These are phyloP conservation scores for Amphiprion ocellaris DNA, from an alignment of 2,113 vertebrate species.

Conservation along the genomic window DNA sequence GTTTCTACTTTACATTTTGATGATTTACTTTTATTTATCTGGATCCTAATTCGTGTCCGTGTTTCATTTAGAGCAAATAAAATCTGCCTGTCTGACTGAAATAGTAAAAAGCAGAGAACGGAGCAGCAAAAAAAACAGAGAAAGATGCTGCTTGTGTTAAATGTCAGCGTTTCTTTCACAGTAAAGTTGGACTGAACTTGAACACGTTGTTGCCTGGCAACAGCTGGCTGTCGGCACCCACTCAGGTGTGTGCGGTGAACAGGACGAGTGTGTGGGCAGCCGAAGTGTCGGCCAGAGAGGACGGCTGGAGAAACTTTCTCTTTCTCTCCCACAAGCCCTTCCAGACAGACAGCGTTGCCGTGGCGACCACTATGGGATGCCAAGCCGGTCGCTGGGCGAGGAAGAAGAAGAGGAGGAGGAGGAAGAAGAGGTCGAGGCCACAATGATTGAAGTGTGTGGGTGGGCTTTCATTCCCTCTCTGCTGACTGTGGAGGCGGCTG, in stretches of 20 bases:
- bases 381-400: conserved; percentile 62
- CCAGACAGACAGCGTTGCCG: conserved; percentile 70
- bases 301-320: conserved; percentile 7
- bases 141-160: conserved; percentile 33
- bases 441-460: conserved; percentile 53
- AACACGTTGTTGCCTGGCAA: conserved; percentile 74
- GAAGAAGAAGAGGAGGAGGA: conserved; percentile 49
- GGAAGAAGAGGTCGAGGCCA: conserved; percentile 41
- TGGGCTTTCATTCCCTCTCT: conserved; percentile 21
- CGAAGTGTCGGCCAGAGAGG: conserved; percentile 13
- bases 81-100: too few species aligned
- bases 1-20: too few species aligned
- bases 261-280: conserved; percentile 48
- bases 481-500: conserved; percentile 6
- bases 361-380: conserved; percentile 69
- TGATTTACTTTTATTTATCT: too few species aligned
- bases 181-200: conserved; percentile 56
- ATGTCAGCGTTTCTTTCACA: conserved; percentile 46
- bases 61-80: too few species aligned
- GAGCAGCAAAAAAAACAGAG: background rate
- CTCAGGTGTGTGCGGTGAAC: conserved; percentile 62
- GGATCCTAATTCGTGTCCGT: too few species aligned
- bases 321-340: conserved; percentile 36
- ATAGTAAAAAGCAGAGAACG: background rate
- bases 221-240: conserved; percentile 66